phyloP scores from a whole-genome alignment of 2,113 vertebrate species.

The Mus pahari region DNA sequence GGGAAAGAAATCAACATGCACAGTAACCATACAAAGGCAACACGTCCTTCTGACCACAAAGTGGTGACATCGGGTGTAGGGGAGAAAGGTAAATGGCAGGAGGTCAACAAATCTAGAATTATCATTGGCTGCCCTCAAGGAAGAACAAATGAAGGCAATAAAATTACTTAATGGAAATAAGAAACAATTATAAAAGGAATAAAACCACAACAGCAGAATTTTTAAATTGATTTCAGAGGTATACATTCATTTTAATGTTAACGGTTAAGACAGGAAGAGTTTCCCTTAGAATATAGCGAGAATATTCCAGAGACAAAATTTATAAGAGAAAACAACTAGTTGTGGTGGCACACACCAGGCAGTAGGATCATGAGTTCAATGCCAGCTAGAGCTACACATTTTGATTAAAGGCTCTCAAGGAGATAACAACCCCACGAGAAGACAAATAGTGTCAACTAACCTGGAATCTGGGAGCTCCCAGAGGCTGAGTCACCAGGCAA shows the following conservation, averaged over 20 bases:
- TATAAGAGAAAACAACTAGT: background rate
- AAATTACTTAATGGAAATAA: background rate
- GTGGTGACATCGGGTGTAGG: background rate
- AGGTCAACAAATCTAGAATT: conserved; percentile 38
- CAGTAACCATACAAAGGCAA: background rate
- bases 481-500: no score
- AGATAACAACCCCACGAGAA: no score
- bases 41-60: background rate
- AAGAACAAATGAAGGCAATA: background rate
- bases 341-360: no score
- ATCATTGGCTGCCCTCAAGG: background rate
- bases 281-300: background rate
- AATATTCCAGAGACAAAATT: conserved; percentile 1
- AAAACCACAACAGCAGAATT: background rate
- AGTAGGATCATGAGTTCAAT: no score
- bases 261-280: background rate
- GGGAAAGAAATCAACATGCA: background rate
- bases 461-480: no score
- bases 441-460: no score
- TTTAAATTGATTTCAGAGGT: background rate
- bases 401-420: no score
- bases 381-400: no score
- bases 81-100: background rate
- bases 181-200: background rate
- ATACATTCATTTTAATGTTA: background rate